Percentiles rank a stretch among this genome's conserved stretches.
These are phyloP conservation scores for Volucella inanis DNA, from an alignment of 2,888 invertebrate species.

Conservation along the genomic window DNA sequence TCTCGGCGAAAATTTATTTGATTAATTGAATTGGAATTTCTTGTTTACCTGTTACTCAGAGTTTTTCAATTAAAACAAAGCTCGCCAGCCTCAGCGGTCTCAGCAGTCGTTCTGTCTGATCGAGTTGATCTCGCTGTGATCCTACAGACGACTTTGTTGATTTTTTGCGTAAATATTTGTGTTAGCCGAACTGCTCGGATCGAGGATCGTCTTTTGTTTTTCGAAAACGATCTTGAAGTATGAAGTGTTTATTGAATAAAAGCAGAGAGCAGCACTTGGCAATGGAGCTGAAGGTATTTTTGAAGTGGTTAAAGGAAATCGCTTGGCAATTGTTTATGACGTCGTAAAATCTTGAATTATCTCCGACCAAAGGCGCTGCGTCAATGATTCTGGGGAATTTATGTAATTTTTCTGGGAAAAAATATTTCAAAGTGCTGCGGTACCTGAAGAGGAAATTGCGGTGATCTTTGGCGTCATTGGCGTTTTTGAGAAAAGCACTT, in stretches of 20 bases:
- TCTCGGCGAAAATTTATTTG: conserved; percentile 2
- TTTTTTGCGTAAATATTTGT: conserved; percentile 18
- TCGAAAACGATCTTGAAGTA: not conserved
- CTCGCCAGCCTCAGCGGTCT: not conserved
- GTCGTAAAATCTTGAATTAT: conserved; percentile 30
- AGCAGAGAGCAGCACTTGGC: conserved; percentile 21
- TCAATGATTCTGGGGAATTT: too few species aligned
- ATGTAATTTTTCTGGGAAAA: too few species aligned
- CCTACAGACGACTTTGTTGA: conserved; percentile 1
- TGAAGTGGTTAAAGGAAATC: conserved; percentile 9
- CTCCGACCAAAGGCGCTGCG: not conserved
- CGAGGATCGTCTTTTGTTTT: not conserved
- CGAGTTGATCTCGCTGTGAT: too few species aligned
- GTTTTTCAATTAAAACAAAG: conserved; percentile 7
- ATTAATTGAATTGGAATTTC: conserved; percentile 14
- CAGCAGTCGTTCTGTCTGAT: not conserved
- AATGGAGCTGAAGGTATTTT: conserved; percentile 6
- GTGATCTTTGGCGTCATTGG: too few species aligned
- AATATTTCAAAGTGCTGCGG: too few species aligned
- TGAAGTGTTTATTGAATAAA: conserved; percentile 42
- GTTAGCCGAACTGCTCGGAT: not conserved
- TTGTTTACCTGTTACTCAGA: conserved; percentile 38
- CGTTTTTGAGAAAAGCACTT: too few species aligned
- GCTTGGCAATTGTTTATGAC: conserved; percentile 20
- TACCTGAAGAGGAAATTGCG: too few species aligned